A percentile compares a stretch with the other conserved stretches of the same genome.
Evolutionary conservation across 2,797 vertebrate species (phyloP).

Genomic region (Centroberyx gerrardi): DNA sequence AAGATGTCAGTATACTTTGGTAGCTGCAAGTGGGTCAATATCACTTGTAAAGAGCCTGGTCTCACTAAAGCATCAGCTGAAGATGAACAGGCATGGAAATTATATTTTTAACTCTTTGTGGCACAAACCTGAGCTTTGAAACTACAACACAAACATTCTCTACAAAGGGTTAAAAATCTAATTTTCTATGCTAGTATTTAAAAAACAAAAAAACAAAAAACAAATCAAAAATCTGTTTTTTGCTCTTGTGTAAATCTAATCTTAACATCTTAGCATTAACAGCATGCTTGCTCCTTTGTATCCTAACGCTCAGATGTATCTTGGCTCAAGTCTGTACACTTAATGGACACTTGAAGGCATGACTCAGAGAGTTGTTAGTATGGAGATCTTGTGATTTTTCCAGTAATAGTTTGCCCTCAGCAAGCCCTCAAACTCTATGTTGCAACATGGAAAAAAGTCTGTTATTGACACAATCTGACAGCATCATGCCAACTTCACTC

Average conservation of each 20-base stretch:
- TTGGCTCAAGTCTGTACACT: constrained; percentile 25
- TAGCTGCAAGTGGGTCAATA: not conserved
- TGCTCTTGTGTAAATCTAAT: not conserved
- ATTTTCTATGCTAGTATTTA: not conserved
- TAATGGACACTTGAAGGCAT: constrained; percentile 33
- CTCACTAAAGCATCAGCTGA: no score
- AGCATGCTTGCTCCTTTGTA: not conserved
- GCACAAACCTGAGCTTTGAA: not conserved
- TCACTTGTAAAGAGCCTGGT: no score
- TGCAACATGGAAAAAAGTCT: constrained; percentile 64
- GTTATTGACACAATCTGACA: constrained; percentile 62
- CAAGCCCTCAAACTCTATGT: constrained; percentile 65
- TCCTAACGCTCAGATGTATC: constrained; percentile 9
- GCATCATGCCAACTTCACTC: constrained; percentile 49
- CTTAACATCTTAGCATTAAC: not conserved
- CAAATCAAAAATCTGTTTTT: constrained; percentile 9
- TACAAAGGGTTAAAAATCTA: not conserved
- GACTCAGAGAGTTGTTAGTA: constrained; percentile 40
- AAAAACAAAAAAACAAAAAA: constrained; percentile 12
- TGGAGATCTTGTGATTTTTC: constrained; percentile 58
- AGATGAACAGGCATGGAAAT: no score
- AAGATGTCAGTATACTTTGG: not conserved
- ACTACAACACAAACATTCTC: no score
- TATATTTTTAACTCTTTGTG: not conserved
- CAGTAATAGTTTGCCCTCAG: constrained; percentile 69